These are phyloP conservation scores for Oncopodura yosiiana DNA, from an alignment of 1,140 invertebrate genomes.

Conservation along the genomic window DNA sequence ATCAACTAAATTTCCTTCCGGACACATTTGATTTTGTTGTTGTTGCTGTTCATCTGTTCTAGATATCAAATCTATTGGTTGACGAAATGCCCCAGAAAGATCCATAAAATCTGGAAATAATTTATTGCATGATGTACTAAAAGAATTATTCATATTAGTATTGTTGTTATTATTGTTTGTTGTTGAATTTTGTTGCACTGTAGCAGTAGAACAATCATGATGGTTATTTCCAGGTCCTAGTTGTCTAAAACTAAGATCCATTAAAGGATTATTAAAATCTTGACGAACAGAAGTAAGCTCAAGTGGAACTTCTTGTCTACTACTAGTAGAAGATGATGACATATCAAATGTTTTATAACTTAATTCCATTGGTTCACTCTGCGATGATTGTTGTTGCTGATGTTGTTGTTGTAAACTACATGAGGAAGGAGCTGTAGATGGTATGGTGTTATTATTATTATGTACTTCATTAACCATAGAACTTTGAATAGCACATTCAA, in stretches of 20 bases:
- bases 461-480: slow-evolving; percentile 4
- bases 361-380: slow-evolving; percentile 31
- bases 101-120: slow-evolving; percentile 22
- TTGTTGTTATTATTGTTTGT: neutral
- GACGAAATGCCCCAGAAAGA: slow-evolving; percentile 27
- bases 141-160: neutral
- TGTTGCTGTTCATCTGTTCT: slow-evolving; percentile 17
- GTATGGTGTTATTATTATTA: neutral
- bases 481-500: slow-evolving; percentile 29
- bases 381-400: slow-evolving; percentile 3
- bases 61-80: slow-evolving; percentile 32
- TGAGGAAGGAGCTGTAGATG: neutral
- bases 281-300: slow-evolving; percentile 31
- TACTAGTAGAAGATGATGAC: neutral
- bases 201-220: slow-evolving; percentile 1
- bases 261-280: slow-evolving; percentile 26
- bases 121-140: neutral
- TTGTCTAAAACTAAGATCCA: slow-evolving; percentile 29
- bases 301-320: slow-evolving; percentile 33
- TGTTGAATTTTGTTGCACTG: slow-evolving; percentile 10
- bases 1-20: slow-evolving; percentile 27
- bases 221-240: slow-evolving; percentile 5
- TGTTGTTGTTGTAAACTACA: neutral
- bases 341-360: slow-evolving; percentile 31
- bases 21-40: slow-evolving; percentile 12